These are phyloP conservation scores for Ovis canadensis DNA, from an alignment of 2,113 vertebrate species.

Conservation along the genomic window DNA sequence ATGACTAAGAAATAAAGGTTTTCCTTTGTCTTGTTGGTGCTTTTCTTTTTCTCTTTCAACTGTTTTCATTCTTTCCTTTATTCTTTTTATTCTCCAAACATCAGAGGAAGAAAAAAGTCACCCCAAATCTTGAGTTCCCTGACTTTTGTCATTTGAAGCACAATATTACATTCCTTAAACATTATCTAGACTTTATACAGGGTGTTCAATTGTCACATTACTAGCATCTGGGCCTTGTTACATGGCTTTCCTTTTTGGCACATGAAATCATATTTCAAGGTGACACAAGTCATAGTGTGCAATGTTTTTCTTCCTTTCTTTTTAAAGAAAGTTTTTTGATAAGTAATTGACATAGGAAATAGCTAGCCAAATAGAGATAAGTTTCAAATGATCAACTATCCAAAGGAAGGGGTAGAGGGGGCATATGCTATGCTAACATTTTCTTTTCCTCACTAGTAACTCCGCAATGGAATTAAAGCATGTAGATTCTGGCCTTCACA, in stretches of 20 bases:
- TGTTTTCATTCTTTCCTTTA: neutral
- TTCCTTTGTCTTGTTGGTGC: neutral
- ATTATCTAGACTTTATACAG: neutral
- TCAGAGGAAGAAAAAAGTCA: neutral
- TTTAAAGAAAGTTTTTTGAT: neutral
- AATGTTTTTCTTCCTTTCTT: neutral
- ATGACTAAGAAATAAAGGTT: neutral
- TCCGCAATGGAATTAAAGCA: neutral
- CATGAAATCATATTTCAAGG: neutral
- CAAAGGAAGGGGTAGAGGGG: neutral
- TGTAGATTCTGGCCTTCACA: neutral
- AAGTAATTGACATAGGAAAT: conserved; percentile 59
- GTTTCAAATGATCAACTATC: conserved; percentile 23
- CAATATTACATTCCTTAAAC: neutral
- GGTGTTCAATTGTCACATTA: conserved; percentile 17
- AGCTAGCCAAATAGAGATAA: neutral
- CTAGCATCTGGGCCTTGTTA: conserved; percentile 74
- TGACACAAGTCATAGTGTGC: conserved; percentile 54
- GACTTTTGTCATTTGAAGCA: neutral
- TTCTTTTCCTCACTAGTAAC: neutral
- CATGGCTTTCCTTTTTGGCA: conserved; percentile 53
- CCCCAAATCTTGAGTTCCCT: neutral
- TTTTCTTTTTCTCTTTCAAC: neutral
- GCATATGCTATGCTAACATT: neutral
- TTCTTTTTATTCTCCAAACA: neutral